Evolutionary conservation across 2,888 invertebrate genomes (phyloP).

Genomic region (Ichneumoninae sp.): DNA sequence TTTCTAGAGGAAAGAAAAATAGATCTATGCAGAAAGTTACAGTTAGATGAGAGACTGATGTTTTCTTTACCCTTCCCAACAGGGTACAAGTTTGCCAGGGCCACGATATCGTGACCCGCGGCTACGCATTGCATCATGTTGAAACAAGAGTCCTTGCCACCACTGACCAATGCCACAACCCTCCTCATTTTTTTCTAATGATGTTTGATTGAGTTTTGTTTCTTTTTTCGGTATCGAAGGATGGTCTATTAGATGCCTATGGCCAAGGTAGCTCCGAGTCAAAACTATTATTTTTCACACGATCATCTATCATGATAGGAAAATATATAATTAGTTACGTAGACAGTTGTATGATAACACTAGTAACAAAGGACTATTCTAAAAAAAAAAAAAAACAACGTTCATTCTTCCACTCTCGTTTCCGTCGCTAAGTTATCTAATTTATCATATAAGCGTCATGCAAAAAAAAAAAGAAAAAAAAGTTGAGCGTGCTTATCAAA

Average conservation of each 20-base stretch:
- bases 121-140: conserved; percentile 99
- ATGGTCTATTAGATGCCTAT: conserved; percentile 69
- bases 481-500: neutral
- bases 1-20: conserved; percentile 4
- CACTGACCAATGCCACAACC: conserved; percentile 96
- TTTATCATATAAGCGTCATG: neutral
- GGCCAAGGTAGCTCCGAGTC: conserved; percentile 67
- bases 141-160: conserved; percentile 99
- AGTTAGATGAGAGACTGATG: conserved; percentile 29
- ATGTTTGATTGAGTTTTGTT: conserved; percentile 52
- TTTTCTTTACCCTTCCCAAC: conserved; percentile 89
- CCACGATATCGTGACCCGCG: conserved; percentile 97
- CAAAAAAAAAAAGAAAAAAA: neutral
- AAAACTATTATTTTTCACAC: conserved; percentile 72
- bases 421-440: neutral
- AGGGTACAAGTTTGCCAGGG: conserved; percentile 97
- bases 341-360: neutral
- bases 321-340: conserved; percentile 57
- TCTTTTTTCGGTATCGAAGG: conserved; percentile 46
- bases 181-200: conserved; percentile 89
- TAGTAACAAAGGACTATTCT: neutral
- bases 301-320: conserved; percentile 77
- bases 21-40: conserved; percentile 17
- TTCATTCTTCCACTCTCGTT: neutral
- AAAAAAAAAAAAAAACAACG: neutral